Base-by-base conservation (phyloP, 1,140 invertebrate genomes). In the Anagrus nilaparvatae region DNA sequence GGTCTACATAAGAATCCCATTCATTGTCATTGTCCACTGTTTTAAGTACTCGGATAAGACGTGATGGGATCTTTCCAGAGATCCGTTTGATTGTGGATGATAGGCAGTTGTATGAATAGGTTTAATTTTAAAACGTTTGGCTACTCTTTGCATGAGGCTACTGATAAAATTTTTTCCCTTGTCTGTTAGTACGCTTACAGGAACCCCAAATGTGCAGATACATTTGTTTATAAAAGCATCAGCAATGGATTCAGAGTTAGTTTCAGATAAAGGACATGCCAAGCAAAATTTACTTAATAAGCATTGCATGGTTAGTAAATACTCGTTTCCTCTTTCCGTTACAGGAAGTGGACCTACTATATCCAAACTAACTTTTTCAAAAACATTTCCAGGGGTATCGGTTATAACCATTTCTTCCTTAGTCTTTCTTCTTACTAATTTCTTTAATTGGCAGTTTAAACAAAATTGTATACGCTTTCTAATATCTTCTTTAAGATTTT, bases 201-300 rank as follows among this genome's bases (percentile, higher is more conserved):
- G 27, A 13, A 23, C 16, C n/a, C 44, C 44, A 28, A 31, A 42
- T n/a, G 29, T 20, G 21, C 32, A 32, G 13, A 46, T 28, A 10
- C 36, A 40, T 17, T 29, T 36, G 10, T 41, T 40, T 0, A 37
- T 21, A 10, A 46, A 31, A 3, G 38, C 32, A 24, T 60, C 38
- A 4, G 44, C 38, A 6, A 36, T 34, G 0, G 27, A 1, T 3
- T 5, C 5, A 0, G 32, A 25, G 5, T 9, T 18, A 0, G 37
- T 19, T 17, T 40, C 20, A 5, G 1, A 9, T 3, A 47, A 12
- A 3, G 37, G 37, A 0, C 38, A 17, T 0, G 33, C 39, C 0
- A 47, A 13, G 1, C 30, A 47, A 27, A 37, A 44, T 44, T 50
- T 47, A 0, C 41, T 44, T 10, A 50, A 9, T 3, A 37, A 13